Evolutionary conservation across 2,113 vertebrate genomes (phyloP).

Genomic region (Hassar affinis): DNA sequence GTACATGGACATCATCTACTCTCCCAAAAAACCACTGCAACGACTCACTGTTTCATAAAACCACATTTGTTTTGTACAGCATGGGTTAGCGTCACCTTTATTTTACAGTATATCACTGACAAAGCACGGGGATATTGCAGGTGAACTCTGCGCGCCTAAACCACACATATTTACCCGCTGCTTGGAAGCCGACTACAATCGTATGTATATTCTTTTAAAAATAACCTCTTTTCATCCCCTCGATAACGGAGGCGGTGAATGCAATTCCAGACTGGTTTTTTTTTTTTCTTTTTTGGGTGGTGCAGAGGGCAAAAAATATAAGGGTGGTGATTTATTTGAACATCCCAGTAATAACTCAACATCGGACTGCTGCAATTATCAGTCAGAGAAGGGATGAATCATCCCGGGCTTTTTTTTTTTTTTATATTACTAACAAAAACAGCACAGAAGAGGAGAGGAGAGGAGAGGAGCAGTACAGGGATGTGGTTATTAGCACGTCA

Average conservation of each 20-base stretch:
- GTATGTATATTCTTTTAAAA: conserved; percentile 46
- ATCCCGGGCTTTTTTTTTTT: background rate
- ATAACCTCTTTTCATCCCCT: conserved; percentile 36
- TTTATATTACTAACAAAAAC: conserved; percentile 30
- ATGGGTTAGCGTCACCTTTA: conserved; percentile 36
- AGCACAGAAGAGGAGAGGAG: conserved; percentile 31
- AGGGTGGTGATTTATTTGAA: conserved; percentile 48
- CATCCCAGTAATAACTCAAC: conserved; percentile 48
- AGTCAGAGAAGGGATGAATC: conserved; percentile 46
- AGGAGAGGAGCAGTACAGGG: conserved; percentile 13
- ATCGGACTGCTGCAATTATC: conserved; percentile 45
- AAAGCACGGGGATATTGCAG: conserved; percentile 42
- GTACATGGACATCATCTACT: conserved; percentile 67
- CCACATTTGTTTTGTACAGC: conserved; percentile 54
- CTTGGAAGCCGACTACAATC: conserved; percentile 30
- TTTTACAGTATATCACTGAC: conserved; percentile 53
- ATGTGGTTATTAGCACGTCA: conserved; percentile 5
- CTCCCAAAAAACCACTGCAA: conserved; percentile 73
- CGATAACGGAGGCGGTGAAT: conserved; percentile 41
- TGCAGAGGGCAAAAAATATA: conserved; percentile 45
- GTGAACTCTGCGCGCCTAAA: conserved; percentile 42
- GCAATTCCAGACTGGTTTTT: conserved; percentile 55
- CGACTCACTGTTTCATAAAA: conserved; percentile 70
- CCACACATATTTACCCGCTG: conserved; percentile 49
- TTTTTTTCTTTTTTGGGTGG: conserved; percentile 43